A percentile compares a stretch with the other conserved stretches of the same genome.
Evolutionary conservation across 2,888 invertebrate species (phyloP).

Genomic region (Seira ritae): DNA sequence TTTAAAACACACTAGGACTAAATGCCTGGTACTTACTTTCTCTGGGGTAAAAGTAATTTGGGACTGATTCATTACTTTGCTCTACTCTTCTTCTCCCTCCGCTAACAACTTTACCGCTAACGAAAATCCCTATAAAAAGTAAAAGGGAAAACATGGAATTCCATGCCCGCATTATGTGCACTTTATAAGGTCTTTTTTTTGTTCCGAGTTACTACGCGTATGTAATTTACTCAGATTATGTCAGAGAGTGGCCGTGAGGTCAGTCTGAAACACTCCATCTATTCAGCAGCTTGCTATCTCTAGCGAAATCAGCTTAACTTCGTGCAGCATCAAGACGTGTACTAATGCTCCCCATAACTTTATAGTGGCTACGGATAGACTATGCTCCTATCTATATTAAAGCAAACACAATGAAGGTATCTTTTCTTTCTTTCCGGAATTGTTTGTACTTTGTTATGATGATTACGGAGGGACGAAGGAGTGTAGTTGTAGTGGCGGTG

Average conservation of each 20-base stretch:
- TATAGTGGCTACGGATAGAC: no score
- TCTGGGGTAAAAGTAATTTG: slow-evolving; percentile 60
- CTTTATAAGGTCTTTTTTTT: slow-evolving; percentile 28
- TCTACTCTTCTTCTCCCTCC: slow-evolving; percentile 19
- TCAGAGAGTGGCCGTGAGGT: slow-evolving; percentile 62
- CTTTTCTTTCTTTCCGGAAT: slow-evolving; percentile 9
- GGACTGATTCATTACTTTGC: slow-evolving; percentile 57
- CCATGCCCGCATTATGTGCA: neutral
- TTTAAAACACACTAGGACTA: slow-evolving; percentile 21
- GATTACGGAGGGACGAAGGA: slow-evolving; percentile 28
- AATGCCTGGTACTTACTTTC: slow-evolving; percentile 49
- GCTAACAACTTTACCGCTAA: slow-evolving; percentile 22
- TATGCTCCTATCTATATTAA: no score
- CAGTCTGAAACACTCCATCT: slow-evolving; percentile 57
- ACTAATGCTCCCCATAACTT: neutral
- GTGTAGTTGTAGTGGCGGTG: neutral
- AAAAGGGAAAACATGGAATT: neutral
- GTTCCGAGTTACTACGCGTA: slow-evolving; percentile 24
- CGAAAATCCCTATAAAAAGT: slow-evolving; percentile 13
- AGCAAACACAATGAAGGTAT: neutral
- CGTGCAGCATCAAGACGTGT: neutral
- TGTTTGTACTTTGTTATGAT: slow-evolving; percentile 35
- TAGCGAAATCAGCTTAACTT: slow-evolving; percentile 18
- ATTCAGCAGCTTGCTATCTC: slow-evolving; percentile 25
- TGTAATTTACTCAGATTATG: slow-evolving; percentile 63